A percentile compares a stretch with the other conserved stretches of the same genome.
Conservation (phyloP, 2,797 vertebrate genomes). For the Siniperca obscura region DNA sequence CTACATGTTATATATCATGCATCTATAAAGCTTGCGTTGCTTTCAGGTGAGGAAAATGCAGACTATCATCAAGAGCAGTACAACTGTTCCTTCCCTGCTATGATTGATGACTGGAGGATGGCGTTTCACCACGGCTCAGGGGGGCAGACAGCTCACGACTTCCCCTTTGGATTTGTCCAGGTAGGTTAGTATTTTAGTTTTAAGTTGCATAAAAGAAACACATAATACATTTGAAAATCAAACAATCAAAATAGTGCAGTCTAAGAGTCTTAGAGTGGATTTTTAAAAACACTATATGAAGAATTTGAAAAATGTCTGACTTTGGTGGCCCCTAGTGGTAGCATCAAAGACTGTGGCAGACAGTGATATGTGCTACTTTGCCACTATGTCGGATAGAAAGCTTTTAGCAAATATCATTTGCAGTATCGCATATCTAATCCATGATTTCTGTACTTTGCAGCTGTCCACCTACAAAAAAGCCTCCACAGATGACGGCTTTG, state of each 20-base stretch:
- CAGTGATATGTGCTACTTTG: not conserved
- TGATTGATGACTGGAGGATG: constrained; percentile 92
- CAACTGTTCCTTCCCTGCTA: constrained; percentile 91
- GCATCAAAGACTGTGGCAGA: not conserved
- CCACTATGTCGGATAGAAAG: not conserved
- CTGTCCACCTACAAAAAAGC: constrained; percentile 67
- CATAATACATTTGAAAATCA: not conserved
- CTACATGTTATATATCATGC: not conserved
- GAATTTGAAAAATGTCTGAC: not conserved
- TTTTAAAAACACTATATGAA: not conserved
- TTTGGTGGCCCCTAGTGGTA: not conserved
- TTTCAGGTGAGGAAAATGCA: constrained; percentile 89
- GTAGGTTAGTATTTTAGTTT: constrained; percentile 68
- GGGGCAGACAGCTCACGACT: constrained; percentile 84
- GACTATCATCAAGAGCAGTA: constrained; percentile 84
- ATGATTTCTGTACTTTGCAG: constrained; percentile 60
- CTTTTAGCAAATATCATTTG: not conserved
- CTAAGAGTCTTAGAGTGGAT: not conserved
- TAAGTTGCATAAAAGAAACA: not conserved
- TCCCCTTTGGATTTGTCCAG: constrained; percentile 97
- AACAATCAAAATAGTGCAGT: not conserved
- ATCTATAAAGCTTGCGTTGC: not conserved
- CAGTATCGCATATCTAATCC: not conserved
- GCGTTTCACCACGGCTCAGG: constrained; percentile 87
- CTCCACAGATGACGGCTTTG: constrained; percentile 71